phyloP scores from a whole-genome alignment of 2,113 vertebrate genomes.

The Tyrannus savana region DNA sequence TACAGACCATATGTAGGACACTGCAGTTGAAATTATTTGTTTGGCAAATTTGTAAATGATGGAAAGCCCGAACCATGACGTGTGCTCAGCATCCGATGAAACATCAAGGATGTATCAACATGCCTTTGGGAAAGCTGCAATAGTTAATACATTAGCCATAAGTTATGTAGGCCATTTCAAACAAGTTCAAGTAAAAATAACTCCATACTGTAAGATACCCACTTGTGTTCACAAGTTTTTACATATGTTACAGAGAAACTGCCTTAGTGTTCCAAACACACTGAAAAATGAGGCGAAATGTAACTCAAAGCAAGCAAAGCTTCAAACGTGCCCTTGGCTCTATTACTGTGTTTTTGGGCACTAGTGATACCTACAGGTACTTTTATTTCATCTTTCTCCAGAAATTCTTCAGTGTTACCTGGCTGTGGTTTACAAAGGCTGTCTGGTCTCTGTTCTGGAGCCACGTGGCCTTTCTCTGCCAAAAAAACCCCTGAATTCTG shows the following conservation, averaged over 20 bases:
- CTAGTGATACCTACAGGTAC: neutral
- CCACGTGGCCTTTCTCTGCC: fast-evolving
- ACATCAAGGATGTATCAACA: neutral
- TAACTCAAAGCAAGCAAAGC: neutral
- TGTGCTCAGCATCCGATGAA: fast-evolving
- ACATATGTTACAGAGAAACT: neutral
- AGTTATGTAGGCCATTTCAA: slow-evolving; percentile 22
- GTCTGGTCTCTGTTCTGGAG: neutral
- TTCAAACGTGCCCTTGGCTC: neutral
- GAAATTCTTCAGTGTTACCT: neutral
- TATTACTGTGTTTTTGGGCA: neutral
- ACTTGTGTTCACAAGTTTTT: slow-evolving; percentile 13
- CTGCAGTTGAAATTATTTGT: neutral
- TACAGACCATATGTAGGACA: neutral
- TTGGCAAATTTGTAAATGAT: neutral
- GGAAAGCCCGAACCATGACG: neutral
- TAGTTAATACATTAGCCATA: neutral
- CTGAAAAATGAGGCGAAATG: neutral
- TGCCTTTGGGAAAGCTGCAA: neutral
- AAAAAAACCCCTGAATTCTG: neutral
- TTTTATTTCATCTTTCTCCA: neutral
- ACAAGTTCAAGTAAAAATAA: slow-evolving; percentile 51
- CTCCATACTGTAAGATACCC: neutral
- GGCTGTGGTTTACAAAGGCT: neutral
- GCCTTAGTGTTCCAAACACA: neutral